Evolutionary conservation across 2,888 invertebrate species (phyloP), one percentile per base, ranked within the genome.

Genomic region (Branchinecta sandiegonensis): DNA sequence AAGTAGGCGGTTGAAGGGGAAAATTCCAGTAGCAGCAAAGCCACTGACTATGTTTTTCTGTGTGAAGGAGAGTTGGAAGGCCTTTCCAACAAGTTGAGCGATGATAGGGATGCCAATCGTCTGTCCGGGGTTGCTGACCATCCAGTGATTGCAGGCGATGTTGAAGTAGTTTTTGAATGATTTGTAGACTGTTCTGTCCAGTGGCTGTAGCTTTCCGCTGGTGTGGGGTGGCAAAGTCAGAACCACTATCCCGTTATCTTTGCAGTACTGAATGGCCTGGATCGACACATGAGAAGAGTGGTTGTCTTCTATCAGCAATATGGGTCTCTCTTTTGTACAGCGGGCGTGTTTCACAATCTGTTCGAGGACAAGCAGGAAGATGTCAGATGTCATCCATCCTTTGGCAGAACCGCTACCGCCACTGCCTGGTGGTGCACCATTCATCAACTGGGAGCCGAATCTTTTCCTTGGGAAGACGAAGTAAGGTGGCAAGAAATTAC

Each of bases 21-120:
- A 76, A 66, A 76, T 77, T 65, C 77, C 77, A 48, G 56, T 56
- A 56, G 56, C 56, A 72, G 72, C 71, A 72, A 77, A 77, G 14
- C 75, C 76, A 48, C 71, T 69, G 67, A 71, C 72, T 74, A 79
- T 74, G 74, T 78, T 71, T 74, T 75, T 70, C 13, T 79, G 79
- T 65, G 75, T 76, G 73, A 77, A 73, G 17, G 75, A 72, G 70
- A 74, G 72, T 69, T 74, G 73, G 70, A 75, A 74, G 10, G 78
- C 77, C 68, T 72, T 71, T 48, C 72, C 74, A 13, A 77, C 74
- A 70, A 76, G 75, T 70, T 71, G 74, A 68, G 77, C 75, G 14
- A 79, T 74, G 69, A 78, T 74, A 72, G 79, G 77, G 48, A 79
- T 78, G 1, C 75, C 74, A n/a, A 78, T 73, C 17, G 76, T 74